A percentile compares a stretch with the other conserved stretches of the same genome.
Conservation (phyloP, 2,113 vertebrate genomes). For the Dryoscopus gambensis region DNA sequence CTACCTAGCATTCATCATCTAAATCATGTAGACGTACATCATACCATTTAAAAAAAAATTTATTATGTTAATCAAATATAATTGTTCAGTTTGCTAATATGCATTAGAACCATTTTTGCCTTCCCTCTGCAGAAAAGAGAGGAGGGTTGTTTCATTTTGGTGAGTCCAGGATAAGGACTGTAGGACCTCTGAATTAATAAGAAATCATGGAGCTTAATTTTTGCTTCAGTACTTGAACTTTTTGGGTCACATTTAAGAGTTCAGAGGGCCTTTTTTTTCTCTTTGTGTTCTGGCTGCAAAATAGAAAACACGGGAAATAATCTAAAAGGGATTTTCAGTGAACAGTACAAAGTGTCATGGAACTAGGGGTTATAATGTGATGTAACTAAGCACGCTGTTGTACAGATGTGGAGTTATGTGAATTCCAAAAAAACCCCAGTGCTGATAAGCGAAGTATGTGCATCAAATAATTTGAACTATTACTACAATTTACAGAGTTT, state of each 20-base stretch:
- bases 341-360: not conserved
- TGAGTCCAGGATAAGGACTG: not conserved
- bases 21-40: not conserved
- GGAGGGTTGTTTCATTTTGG: not conserved
- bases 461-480: not conserved
- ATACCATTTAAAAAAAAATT: not conserved
- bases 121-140: not conserved
- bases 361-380: not conserved
- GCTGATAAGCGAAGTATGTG: not conserved
- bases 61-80: not conserved
- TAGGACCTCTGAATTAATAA: not conserved
- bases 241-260: not conserved
- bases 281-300: not conserved
- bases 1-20: not conserved
- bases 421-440: not conserved
- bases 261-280: not conserved
- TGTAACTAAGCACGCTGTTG: not conserved
- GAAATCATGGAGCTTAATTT: not conserved
- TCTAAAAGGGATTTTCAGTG: not conserved
- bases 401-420: fast-evolving
- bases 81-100: not conserved
- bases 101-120: not conserved
- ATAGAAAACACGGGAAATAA: not conserved
- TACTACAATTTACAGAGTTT: not conserved
- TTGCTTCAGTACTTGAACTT: not conserved